phyloP scores from a whole-genome alignment of 2,113 vertebrate genomes.

The Xiphorhynchus elegans region DNA sequence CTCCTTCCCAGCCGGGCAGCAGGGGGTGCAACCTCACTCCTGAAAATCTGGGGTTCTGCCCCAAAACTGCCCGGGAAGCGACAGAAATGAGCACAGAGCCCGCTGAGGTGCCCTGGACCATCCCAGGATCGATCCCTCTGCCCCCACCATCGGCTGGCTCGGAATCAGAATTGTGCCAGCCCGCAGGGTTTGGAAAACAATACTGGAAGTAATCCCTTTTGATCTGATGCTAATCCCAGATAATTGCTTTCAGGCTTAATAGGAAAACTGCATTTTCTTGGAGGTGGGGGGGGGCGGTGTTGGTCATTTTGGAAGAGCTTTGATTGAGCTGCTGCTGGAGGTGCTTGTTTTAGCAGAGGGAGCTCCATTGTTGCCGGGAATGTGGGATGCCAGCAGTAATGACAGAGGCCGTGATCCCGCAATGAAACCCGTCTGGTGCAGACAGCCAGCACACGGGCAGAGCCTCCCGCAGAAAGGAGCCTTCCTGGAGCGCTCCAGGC shows the following conservation, averaged over 20 bases:
- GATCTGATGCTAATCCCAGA: constrained; percentile 76
- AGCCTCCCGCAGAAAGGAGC: neutral
- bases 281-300: neutral
- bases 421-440: neutral
- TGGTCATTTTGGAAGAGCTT: constrained; percentile 30
- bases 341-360: constrained; percentile 16
- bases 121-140: neutral
- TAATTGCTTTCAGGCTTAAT: constrained; percentile 76
- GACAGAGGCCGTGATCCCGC: neutral
- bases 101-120: neutral
- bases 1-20: neutral
- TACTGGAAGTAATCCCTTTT: constrained; percentile 71
- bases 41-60: too few relatives aligned
- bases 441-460: neutral
- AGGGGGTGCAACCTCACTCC: neutral
- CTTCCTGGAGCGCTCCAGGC: rapidly evolving
- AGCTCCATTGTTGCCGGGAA: neutral
- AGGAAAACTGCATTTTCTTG: constrained; percentile 66
- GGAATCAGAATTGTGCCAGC: constrained; percentile 50
- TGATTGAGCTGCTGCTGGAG: neutral
- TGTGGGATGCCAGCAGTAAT: neutral
- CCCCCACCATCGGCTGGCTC: neutral
- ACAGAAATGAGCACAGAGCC: neutral
- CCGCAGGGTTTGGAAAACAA: constrained; percentile 68
- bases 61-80: neutral